Conservation (phyloP, 2,113 vertebrate genomes). For the Psittacus erithacus region DNA sequence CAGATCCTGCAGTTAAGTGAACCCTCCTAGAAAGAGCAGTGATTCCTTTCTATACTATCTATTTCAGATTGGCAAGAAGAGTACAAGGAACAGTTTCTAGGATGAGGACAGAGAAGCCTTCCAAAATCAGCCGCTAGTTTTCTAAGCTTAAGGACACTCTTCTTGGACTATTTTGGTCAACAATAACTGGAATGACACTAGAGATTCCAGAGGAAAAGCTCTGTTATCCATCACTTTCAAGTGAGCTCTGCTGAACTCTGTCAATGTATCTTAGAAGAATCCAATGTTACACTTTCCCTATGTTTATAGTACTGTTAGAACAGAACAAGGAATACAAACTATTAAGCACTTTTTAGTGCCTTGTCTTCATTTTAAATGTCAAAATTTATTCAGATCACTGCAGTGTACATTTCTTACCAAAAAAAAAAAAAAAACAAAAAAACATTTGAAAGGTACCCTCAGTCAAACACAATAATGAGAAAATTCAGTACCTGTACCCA, state of each 20-base stretch:
- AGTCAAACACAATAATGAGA: not conserved
- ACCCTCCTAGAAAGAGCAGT: not conserved
- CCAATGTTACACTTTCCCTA: not conserved
- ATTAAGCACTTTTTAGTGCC: not conserved
- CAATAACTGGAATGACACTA: not conserved
- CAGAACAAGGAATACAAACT: not conserved
- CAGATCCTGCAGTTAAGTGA: not conserved
- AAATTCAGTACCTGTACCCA: not conserved
- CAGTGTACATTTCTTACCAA: not conserved
- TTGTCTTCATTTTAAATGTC: not conserved
- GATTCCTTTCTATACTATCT: not conserved
- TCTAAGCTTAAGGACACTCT: not conserved
- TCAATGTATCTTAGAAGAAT: not conserved
- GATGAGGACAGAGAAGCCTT: not conserved
- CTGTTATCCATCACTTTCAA: not conserved
- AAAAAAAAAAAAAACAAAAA: not conserved
- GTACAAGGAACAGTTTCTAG: not conserved
- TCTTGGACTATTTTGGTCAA: not conserved
- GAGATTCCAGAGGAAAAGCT: constrained; percentile 15
- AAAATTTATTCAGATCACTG: not conserved
- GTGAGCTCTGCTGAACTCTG: not conserved
- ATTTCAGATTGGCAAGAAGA: not conserved
- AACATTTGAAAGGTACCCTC: not conserved
- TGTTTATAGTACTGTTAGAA: not conserved
- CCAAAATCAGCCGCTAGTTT: not conserved